Evolutionary conservation across 1,140 invertebrate genomes (phyloP).

Genomic region (Dendrolimus kikuchii): DNA sequence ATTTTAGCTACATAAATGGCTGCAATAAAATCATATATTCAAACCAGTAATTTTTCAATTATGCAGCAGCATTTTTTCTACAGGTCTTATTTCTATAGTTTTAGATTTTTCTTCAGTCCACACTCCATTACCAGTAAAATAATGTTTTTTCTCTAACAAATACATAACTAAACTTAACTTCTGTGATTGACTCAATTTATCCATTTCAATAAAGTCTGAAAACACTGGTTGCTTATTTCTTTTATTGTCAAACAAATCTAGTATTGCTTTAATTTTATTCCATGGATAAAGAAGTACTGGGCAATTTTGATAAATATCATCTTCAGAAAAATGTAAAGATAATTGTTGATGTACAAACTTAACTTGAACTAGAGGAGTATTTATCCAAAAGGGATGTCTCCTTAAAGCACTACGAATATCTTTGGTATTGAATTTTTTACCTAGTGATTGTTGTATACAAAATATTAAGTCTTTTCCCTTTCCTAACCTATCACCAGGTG

Average conservation of each 20-base stretch:
- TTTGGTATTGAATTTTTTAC: constrained; percentile 35
- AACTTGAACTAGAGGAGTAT: constrained; percentile 67
- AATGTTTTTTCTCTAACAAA: constrained; percentile 69
- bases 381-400: constrained; percentile 72
- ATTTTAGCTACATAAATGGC: too few relatives aligned
- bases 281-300: constrained; percentile 73
- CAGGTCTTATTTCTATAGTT: constrained; percentile 7
- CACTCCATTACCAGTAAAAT: constrained; percentile 72
- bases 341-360: constrained; percentile 65
- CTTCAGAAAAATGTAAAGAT: constrained; percentile 47
- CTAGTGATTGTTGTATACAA: constrained; percentile 41
- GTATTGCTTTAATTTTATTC: constrained; percentile 58
- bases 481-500: constrained; percentile 47
- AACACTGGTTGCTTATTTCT: constrained; percentile 22
- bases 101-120: constrained; percentile 60
- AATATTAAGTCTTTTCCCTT: constrained; percentile 60
- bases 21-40: too few relatives aligned
- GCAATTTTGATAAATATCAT: constrained; percentile 72
- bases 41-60: too few relatives aligned
- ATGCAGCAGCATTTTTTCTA: not conserved
- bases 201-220: constrained; percentile 35
- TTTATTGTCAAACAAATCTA: constrained; percentile 35
- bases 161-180: constrained; percentile 68
- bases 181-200: constrained; percentile 44
- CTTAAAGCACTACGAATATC: constrained; percentile 51